These are phyloP conservation scores for Galleria mellonella DNA, from an alignment of 1,140 invertebrate genomes.

Conservation along the genomic window DNA sequence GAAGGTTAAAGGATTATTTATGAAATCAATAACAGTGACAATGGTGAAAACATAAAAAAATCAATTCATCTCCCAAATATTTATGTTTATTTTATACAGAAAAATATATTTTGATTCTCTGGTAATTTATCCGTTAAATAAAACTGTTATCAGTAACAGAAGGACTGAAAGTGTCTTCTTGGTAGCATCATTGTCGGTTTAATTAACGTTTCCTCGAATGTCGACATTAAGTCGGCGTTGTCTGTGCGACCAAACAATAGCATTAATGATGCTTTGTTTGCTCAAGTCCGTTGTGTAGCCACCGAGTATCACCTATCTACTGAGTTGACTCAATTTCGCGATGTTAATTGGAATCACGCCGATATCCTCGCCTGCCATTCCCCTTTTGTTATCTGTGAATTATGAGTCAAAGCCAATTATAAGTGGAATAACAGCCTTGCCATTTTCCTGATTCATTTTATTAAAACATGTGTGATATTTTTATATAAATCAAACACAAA, in stretches of 20 bases:
- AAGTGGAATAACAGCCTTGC: no score
- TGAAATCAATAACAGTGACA: no score
- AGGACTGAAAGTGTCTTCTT: conserved; percentile 39
- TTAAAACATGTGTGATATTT: not conserved
- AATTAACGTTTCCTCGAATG: conserved; percentile 64
- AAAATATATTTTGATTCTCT: no score
- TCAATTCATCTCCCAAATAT: no score
- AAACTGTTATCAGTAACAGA: conserved; percentile 12
- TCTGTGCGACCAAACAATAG: conserved; percentile 42
- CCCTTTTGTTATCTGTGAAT: conserved; percentile 56
- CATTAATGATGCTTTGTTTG: conserved; percentile 54
- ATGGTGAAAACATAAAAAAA: no score
- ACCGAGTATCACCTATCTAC: conserved; percentile 27
- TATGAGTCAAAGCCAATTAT: conserved; percentile 58
- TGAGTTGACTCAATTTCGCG: conserved; percentile 54
- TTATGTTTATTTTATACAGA: no score
- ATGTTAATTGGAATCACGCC: conserved; percentile 59
- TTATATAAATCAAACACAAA: conserved; percentile 1
- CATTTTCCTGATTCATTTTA: not conserved
- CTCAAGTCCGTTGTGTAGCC: conserved; percentile 33
- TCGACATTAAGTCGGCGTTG: conserved; percentile 53
- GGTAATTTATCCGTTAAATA: conserved; percentile 5
- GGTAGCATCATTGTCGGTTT: conserved; percentile 42
- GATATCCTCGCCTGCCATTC: conserved; percentile 35
- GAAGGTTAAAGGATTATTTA: no score